Evolutionary conservation across 2,797 vertebrate genomes (phyloP).

Genomic region (Brachymystax lenok): DNA sequence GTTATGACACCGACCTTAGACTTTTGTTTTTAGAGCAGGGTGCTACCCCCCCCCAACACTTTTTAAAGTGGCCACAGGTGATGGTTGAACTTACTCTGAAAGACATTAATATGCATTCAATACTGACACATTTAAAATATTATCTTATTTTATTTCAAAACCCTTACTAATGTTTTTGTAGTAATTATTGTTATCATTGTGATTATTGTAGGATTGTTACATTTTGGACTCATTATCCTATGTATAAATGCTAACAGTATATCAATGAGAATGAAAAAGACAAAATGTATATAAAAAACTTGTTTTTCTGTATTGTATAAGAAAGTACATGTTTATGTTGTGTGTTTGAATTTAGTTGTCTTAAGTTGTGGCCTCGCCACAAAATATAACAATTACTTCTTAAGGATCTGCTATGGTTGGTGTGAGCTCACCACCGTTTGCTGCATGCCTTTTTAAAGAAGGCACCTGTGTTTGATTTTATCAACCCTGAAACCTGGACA

Average conservation of each 20-base stretch:
- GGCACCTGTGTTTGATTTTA: constrained; percentile 18
- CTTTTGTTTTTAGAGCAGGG: background rate
- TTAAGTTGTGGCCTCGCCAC: constrained; percentile 59
- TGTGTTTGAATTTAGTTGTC: constrained; percentile 33
- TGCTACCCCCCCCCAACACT: constrained; percentile 6
- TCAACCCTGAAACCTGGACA: constrained; percentile 21
- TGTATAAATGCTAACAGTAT: constrained; percentile 62
- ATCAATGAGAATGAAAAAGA: constrained; percentile 50
- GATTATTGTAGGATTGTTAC: constrained; percentile 57
- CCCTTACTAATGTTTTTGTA: constrained; percentile 52
- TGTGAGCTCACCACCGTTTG: constrained; percentile 3
- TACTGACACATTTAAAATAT: constrained; percentile 62
- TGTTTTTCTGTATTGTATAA: constrained; percentile 53
- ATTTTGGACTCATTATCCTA: constrained; percentile 62
- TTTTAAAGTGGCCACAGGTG: constrained; percentile 44
- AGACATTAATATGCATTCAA: constrained; percentile 40
- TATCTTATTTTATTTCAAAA: constrained; percentile 45
- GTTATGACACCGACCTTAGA: background rate
- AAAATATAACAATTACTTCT: constrained; percentile 41
- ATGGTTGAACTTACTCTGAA: constrained; percentile 49
- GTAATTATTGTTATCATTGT: constrained; percentile 43
- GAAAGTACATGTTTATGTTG: constrained; percentile 50
- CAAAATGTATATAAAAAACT: constrained; percentile 59
- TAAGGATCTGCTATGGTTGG: constrained; percentile 42
- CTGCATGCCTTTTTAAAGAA: constrained; percentile 2